Conservation (phyloP, 2,113 vertebrate species). For the Enhydra lutris region DNA sequence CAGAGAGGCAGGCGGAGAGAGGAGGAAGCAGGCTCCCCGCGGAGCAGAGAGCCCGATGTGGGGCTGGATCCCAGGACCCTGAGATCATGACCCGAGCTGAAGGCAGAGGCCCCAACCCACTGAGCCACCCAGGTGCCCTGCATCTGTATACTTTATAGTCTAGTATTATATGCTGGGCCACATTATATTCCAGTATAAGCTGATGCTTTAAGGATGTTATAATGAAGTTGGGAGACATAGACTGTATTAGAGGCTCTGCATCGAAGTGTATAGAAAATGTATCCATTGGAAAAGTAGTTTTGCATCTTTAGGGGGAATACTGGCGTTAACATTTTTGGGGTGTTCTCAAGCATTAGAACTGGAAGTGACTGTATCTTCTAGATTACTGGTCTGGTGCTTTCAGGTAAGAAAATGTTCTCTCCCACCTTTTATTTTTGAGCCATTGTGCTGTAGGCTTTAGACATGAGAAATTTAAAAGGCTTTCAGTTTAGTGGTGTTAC, state of each 20-base stretch:
- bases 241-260: neutral
- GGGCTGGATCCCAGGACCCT: too few species aligned
- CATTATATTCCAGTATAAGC: neutral
- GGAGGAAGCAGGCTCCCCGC: too few species aligned
- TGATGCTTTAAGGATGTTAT: neutral
- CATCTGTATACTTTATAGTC: neutral
- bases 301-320: neutral
- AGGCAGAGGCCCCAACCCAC: too few species aligned
- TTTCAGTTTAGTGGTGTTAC: neutral
- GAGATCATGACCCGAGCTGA: too few species aligned
- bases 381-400: neutral
- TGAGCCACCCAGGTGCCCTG: too few species aligned
- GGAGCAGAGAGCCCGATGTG: too few species aligned
- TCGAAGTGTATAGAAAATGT: neutral
- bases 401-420: conserved; percentile 19
- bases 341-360: neutral
- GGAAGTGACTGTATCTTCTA: neutral
- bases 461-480: neutral
- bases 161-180: neutral
- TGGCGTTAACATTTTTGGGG: neutral
- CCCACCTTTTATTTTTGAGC: neutral
- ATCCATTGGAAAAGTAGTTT: neutral
- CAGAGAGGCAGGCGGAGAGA: too few species aligned
- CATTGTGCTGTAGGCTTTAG: neutral
- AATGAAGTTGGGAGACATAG: neutral